These are phyloP conservation scores for Brachyistius frenatus DNA, from an alignment of 2,113 vertebrate species.

Conservation along the genomic window DNA sequence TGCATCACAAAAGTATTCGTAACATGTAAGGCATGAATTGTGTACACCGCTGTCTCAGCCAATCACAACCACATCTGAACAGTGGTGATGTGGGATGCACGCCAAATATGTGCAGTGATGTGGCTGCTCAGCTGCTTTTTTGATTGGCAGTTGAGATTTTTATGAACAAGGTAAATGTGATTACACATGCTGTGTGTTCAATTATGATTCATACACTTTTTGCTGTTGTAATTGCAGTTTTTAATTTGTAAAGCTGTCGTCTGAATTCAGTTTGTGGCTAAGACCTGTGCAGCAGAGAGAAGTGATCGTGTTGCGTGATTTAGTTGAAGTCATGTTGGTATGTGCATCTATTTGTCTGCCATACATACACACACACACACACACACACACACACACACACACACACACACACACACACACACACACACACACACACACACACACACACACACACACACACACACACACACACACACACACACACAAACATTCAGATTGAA, in stretches of 20 bases:
- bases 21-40: not conserved
- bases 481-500: not conserved
- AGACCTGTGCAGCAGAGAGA: not conserved
- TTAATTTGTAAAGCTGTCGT: not conserved
- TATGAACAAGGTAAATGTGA: not conserved
- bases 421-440: not conserved
- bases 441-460: no score
- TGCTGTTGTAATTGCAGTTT: constrained; percentile 1
- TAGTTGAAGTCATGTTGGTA: not conserved
- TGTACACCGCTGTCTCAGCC: not conserved
- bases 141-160: not conserved
- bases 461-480: no score
- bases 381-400: no score
- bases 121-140: no score
- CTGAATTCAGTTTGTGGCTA: not conserved
- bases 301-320: not conserved
- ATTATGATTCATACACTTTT: not conserved
- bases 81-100: not conserved
- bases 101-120: not conserved
- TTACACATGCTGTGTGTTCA: not conserved
- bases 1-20: constrained; percentile 7
- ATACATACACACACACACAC: not conserved
- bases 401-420: not conserved
- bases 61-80: not conserved
- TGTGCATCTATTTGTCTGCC: not conserved